Conservation (phyloP, 2,113 vertebrate genomes). For the Narcine bancroftii region DNA sequence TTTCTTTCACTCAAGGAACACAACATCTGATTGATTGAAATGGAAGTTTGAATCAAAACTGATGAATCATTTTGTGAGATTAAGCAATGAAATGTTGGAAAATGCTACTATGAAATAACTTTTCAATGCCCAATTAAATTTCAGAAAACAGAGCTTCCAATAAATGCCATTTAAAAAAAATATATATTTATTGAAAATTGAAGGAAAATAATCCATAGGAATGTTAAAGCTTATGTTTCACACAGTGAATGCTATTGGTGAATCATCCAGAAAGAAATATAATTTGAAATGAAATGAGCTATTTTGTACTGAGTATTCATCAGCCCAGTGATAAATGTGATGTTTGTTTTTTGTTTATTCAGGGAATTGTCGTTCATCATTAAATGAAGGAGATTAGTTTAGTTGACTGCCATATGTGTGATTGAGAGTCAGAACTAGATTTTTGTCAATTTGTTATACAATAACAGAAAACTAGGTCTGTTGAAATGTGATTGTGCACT, state of each 20-base stretch:
- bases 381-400: slow-evolving; percentile 9
- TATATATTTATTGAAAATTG: neutral
- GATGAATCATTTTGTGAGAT: neutral
- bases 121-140: neutral
- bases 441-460: neutral
- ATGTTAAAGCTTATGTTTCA: neutral
- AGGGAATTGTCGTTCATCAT: neutral
- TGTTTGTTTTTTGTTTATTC: neutral
- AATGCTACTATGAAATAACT: neutral
- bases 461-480: neutral
- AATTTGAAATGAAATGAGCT: neutral
- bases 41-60: neutral
- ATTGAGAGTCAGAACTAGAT: neutral
- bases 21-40: neutral
- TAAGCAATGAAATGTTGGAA: neutral
- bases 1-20: neutral
- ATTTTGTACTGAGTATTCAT: neutral
- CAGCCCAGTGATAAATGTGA: neutral
- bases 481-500: neutral
- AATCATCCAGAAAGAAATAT: neutral
- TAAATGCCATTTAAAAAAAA: neutral
- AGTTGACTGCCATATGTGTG: neutral
- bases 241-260: neutral
- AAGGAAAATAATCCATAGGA: neutral
- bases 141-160: neutral